phyloP scores from a whole-genome alignment of 1,140 invertebrate species.

The Drosophila pseudoananassae region DNA sequence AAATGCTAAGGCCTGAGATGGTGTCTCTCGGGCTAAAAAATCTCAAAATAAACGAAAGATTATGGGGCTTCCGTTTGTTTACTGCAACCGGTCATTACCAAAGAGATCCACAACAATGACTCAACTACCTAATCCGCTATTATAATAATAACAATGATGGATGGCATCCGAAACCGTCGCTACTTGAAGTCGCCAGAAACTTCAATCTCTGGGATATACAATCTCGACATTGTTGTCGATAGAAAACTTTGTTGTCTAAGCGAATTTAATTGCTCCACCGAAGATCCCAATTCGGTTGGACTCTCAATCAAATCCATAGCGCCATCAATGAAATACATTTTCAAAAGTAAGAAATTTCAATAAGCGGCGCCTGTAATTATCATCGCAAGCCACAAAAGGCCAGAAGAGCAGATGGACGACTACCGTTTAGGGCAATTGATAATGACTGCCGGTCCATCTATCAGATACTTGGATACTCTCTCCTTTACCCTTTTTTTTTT shows the following conservation, averaged over 20 bases:
- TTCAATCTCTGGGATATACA: conserved; percentile 23
- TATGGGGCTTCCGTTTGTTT: conserved; percentile 42
- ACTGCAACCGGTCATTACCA: conserved; percentile 41
- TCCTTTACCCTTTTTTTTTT: conserved; percentile 2
- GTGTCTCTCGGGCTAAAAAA: background rate
- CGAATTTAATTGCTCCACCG: conserved; percentile 68
- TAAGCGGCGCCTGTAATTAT: conserved; percentile 81
- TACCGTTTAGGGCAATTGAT: conserved; percentile 80
- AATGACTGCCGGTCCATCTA: conserved; percentile 48
- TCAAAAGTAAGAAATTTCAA: conserved; percentile 40
- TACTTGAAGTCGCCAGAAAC: conserved; percentile 49
- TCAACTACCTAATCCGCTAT: conserved; percentile 65
- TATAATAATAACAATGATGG: conserved; percentile 62
- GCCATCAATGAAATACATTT: conserved; percentile 64
- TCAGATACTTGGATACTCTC: conserved; percentile 51
- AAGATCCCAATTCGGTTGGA: conserved; percentile 35
- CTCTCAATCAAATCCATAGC: conserved; percentile 56
- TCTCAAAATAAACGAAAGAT: background rate
- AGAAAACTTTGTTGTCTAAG: conserved; percentile 61
- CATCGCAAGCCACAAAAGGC: conserved; percentile 49
- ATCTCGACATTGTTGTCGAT: conserved; percentile 14
- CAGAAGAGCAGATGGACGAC: conserved; percentile 65
- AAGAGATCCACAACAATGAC: conserved; percentile 32
- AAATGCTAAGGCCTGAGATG: too few species aligned
- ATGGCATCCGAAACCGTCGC: conserved; percentile 67